phyloP scores from a whole-genome alignment of 2,888 invertebrate species.

The Leptothorax acervorum region DNA sequence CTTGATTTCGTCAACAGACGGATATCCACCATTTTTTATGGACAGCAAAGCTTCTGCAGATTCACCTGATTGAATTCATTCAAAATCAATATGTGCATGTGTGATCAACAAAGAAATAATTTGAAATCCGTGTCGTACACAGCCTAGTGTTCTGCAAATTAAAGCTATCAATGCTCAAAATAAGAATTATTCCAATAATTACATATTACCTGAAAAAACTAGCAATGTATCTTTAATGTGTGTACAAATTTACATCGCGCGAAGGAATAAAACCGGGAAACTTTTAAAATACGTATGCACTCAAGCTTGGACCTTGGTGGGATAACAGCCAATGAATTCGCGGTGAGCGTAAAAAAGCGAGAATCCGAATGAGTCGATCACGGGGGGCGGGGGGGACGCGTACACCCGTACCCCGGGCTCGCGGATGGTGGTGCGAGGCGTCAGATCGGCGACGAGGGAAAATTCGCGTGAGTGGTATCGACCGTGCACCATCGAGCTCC shows the following conservation, averaged over 20 bases:
- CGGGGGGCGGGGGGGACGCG: neutral
- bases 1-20: constrained; percentile 78
- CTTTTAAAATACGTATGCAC: neutral
- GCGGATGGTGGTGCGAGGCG: too few relatives aligned
- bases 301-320: too few relatives aligned
- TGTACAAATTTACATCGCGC: neutral
- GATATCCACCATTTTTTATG: constrained; percentile 87
- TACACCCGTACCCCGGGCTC: neutral
- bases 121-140: neutral
- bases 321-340: neutral
- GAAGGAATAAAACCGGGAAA: neutral
- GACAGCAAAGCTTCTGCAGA: constrained; percentile 87
- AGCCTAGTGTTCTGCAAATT: neutral
- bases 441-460: constrained; percentile 59
- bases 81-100: neutral
- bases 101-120: neutral
- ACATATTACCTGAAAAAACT: neutral
- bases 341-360: neutral
- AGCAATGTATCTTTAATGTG: too few relatives aligned
- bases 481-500: neutral
- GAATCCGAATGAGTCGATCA: neutral
- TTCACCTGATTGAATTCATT: constrained; percentile 85
- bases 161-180: neutral
- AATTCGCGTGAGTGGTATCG: neutral
- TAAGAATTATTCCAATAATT: neutral